phyloP scores from a whole-genome alignment of 2,113 vertebrate genomes.

The Ia io region DNA sequence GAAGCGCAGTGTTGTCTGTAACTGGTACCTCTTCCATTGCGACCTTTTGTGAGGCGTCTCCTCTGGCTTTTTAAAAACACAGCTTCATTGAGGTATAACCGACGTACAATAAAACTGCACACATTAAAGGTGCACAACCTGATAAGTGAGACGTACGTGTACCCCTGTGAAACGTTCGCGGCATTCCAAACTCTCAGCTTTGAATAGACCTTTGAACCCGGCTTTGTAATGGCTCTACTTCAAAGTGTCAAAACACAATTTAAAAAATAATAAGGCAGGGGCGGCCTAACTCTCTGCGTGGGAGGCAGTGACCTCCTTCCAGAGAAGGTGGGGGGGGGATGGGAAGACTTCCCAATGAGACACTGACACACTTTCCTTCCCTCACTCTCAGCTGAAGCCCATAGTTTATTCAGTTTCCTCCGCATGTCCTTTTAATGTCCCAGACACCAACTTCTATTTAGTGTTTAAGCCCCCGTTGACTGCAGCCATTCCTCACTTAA shows the following conservation, averaged over 20 bases:
- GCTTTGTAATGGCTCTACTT: conserved; percentile 5
- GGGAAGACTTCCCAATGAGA: neutral
- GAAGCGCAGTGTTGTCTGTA: neutral
- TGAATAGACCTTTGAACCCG: neutral
- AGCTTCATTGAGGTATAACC: neutral
- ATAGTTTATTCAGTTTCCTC: neutral
- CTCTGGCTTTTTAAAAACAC: neutral
- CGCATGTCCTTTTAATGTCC: neutral
- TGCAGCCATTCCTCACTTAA: neutral
- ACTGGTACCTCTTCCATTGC: neutral
- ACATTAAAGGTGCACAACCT: neutral
- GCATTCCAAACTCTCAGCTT: neutral
- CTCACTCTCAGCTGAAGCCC: neutral
- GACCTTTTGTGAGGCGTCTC: neutral
- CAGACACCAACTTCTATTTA: neutral
- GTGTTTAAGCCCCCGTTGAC: neutral
- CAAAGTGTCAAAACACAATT: neutral
- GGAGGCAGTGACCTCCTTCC: neutral
- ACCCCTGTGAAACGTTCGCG: neutral
- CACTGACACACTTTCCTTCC: no score
- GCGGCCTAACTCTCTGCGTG: neutral
- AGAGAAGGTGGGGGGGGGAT: neutral
- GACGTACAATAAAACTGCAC: neutral
- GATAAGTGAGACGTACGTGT: neutral
- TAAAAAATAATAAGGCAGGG: neutral